Percentiles rank a stretch among this genome's conserved stretches.
Conservation (phyloP, 2,113 vertebrate genomes). For the Muntiacus muntjak region DNA sequence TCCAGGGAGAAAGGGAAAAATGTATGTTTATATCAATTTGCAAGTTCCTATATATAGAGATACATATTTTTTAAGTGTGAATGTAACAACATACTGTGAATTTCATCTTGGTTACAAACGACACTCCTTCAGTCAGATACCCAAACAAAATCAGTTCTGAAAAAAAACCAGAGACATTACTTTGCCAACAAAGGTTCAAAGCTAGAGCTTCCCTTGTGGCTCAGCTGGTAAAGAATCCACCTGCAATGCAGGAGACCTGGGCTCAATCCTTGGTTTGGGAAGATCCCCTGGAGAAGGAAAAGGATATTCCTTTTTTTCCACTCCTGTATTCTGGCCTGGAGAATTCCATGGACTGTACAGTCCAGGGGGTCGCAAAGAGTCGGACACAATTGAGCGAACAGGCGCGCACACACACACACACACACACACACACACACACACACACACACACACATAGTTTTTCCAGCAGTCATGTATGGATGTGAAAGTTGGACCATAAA, state of each 20-base stretch:
- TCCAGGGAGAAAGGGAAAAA: constrained; percentile 32
- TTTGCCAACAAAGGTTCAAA: not conserved
- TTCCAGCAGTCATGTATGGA: not conserved
- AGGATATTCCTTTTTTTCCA: not conserved
- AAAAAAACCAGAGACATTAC: not conserved
- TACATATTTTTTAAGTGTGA: constrained; percentile 85
- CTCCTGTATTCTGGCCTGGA: not conserved
- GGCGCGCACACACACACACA: not conserved
- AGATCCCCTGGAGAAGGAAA: not conserved
- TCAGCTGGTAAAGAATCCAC: not conserved
- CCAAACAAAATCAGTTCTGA: constrained; percentile 79
- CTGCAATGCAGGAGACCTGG: not conserved
- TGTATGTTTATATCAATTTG: constrained; percentile 82
- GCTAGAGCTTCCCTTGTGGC: not conserved
- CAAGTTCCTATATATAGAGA: constrained; percentile 83
- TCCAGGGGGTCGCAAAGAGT: too few species aligned
- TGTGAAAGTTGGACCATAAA: not conserved
- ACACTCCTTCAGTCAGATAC: constrained; percentile 72
- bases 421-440: too few species aligned
- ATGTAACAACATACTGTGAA: constrained; percentile 82
- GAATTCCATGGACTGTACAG: not conserved
- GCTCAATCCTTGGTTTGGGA: not conserved
- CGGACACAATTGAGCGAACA: accelerated
- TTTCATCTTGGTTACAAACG: constrained; percentile 78
- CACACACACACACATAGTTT: not conserved